phyloP scores from a whole-genome alignment of 2,113 vertebrate species.

The Trachemys scripta region DNA sequence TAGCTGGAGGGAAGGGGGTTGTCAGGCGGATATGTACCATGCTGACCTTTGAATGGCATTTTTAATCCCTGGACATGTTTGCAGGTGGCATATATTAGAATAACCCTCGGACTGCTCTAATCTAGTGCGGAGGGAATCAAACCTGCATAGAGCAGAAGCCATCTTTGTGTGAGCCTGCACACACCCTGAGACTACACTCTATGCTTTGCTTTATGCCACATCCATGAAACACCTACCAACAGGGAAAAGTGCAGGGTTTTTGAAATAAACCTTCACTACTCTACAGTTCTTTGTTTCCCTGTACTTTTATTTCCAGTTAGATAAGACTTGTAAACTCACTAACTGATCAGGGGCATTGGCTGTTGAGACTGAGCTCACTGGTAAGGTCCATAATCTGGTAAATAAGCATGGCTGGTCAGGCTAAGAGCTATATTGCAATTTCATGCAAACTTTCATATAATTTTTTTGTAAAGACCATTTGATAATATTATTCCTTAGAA shows the following conservation, averaged over 20 bases:
- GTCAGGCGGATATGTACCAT: not conserved
- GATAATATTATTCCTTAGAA: not conserved
- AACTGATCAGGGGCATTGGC: rapidly evolving
- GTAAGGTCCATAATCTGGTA: not conserved
- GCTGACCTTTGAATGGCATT: not conserved
- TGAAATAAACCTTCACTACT: not conserved
- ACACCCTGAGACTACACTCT: rapidly evolving
- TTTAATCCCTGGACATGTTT: not conserved
- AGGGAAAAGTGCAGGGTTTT: not conserved
- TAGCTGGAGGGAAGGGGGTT: not conserved
- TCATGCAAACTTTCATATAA: not conserved
- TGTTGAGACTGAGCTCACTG: not conserved
- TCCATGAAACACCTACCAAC: not conserved
- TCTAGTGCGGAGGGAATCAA: rapidly evolving
- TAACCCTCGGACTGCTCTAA: not conserved
- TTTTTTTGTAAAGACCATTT: not conserved
- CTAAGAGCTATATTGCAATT: rapidly evolving
- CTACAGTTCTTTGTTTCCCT: not conserved
- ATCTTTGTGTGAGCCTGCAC: not conserved
- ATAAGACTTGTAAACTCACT: not conserved
- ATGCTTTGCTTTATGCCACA: not conserved
- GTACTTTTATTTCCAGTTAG: rapidly evolving
- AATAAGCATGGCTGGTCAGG: rapidly evolving
- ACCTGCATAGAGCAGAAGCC: not conserved
- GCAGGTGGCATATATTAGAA: not conserved